Evolutionary conservation across 2,888 invertebrate species (phyloP), one percentile per base, ranked within the genome.

Genomic region (Apotomis betuletana): DNA sequence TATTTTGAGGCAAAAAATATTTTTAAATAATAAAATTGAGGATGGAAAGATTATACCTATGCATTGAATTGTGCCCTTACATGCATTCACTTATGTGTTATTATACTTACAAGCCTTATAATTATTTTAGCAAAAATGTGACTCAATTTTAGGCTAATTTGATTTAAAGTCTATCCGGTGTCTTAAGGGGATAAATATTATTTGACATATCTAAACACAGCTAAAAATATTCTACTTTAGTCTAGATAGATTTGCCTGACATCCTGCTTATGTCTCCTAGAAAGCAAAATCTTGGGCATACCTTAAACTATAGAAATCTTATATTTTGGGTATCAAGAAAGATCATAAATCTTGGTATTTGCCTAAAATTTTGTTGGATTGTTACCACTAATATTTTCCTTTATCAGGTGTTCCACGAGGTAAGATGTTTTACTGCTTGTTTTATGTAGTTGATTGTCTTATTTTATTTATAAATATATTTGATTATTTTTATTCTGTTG

Each of bases 361-460:
- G 72, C 72, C 72, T 63, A 63, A 72, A 63, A 68, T 72, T 63
- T 60, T 63, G 71, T 67, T 72, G 13, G 54, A 59, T 59, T 62
- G 63, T 67, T 63, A 68, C 27, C 8, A 82, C 80, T 81, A 83
- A 79, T 79, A 78, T 79, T 87, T 88, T 88, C 84, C 85, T 79
- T 86, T 88, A 87, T 91, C 91, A 91, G 92, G 92, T 90, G 55
- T 86, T 81, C 75, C 85, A 77, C 75, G 89, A 92, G 92, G 92
- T 92, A 92, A 92, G 92, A 83, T 81, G 81, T 86, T 86, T 83
- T 84, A 78, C 55, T 83, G 86, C 85, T 90, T 89, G 87, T 86
- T 86, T 81, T 79, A 80, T 83, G 84, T 84, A 81, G 82, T 76
- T 81, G 79, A 82, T 82, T 83, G 83, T 84, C 80, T 79, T 79